These are phyloP conservation scores for Gasterosteus aculeatus DNA, from an alignment of 2,113 vertebrate species.

Conservation along the genomic window DNA sequence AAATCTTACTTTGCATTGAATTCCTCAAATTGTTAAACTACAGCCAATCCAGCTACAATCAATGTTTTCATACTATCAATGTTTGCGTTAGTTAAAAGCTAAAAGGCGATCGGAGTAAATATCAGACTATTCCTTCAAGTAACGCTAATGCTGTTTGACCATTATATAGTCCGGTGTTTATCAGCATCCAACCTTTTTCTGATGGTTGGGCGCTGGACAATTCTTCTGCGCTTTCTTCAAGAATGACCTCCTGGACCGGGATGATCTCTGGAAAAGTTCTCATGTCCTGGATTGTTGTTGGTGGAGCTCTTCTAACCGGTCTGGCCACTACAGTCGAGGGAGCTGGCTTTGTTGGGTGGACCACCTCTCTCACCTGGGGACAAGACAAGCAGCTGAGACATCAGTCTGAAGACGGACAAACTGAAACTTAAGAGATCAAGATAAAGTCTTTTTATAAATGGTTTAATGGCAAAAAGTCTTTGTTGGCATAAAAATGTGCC, in stretches of 20 bases:
- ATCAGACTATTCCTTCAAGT: not conserved
- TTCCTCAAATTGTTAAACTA: not conserved
- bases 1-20: not conserved
- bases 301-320: slow-evolving; percentile 72
- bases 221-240: slow-evolving; percentile 67
- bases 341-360: slow-evolving; percentile 50
- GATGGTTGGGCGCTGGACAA: slow-evolving; percentile 61
- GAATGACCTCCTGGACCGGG: slow-evolving; percentile 68
- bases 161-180: not conserved
- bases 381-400: slow-evolving; percentile 4
- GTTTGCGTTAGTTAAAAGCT: no score
- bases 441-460: not conserved
- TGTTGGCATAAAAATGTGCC: not conserved
- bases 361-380: slow-evolving; percentile 61
- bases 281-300: slow-evolving; percentile 62
- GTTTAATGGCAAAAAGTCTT: not conserved
- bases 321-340: slow-evolving; percentile 61
- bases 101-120: no score
- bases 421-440: not conserved
- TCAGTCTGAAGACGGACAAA: not conserved
- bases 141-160: not conserved
- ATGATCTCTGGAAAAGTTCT: slow-evolving; percentile 69
- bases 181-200: slow-evolving; percentile 59
- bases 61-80: not conserved
- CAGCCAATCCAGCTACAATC: not conserved